These are phyloP conservation scores for Smittia aterrima DNA, from an alignment of 2,888 invertebrate genomes.

Conservation along the genomic window DNA sequence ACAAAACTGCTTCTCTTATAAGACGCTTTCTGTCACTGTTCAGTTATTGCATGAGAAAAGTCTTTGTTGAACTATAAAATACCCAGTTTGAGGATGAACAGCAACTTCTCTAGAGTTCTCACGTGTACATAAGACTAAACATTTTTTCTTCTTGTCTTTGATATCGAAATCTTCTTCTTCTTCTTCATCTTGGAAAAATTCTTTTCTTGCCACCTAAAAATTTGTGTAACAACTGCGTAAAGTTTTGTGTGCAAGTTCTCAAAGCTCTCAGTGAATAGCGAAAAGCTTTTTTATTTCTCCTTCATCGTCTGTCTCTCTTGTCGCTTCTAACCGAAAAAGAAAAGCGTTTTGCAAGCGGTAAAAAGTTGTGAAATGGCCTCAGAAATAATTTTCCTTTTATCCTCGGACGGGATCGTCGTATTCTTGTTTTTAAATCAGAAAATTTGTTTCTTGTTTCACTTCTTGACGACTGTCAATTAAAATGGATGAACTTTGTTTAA, in stretches of 20 bases:
- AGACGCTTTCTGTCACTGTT: background rate
- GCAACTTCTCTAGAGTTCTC: conserved; percentile 11
- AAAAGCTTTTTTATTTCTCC: background rate
- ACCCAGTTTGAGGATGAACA: conserved; percentile 8
- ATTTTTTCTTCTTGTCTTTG: background rate
- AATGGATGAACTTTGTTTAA: conserved; percentile 14
- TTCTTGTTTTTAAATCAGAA: conserved; percentile 15
- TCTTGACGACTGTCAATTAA: conserved; percentile 10
- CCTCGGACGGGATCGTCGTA: conserved; percentile 17
- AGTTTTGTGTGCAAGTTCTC: background rate
- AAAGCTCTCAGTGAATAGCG: no score
- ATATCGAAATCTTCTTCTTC: background rate
- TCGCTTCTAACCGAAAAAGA: background rate
- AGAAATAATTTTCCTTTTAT: background rate
- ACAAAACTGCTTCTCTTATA: background rate
- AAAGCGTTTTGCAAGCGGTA: background rate
- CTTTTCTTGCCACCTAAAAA: background rate
- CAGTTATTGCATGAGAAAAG: background rate
- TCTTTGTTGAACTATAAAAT: conserved; percentile 13
- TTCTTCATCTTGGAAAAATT: background rate
- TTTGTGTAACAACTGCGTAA: conserved; percentile 13
- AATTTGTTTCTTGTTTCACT: conserved; percentile 13
- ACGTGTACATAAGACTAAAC: conserved; percentile 1
- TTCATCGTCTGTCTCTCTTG: background rate
- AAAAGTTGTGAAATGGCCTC: background rate